Evolutionary conservation across 2,113 vertebrate species (phyloP), one percentile per base, ranked within the genome.

Genomic region (Cochlearius cochlearius): DNA sequence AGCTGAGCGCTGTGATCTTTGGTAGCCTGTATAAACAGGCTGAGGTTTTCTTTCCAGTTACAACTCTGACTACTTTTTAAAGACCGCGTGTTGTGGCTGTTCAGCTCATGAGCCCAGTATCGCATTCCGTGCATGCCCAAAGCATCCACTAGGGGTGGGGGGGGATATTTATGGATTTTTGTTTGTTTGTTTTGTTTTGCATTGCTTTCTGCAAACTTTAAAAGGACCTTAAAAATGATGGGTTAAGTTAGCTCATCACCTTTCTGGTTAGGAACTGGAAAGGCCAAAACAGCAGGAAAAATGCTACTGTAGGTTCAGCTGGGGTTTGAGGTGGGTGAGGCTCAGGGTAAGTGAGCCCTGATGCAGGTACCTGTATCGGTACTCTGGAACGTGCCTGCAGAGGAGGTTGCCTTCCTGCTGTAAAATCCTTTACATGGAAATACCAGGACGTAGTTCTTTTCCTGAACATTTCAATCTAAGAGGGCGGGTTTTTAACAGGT

Each of bases 1-100:
- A 97, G 91, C 34, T 49, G 68, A 95, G 79, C 83, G 89, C 79
- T 95, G 74, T 96, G 63, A 64, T 96, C 84, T 95, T 85, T 79
- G n/a, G 86, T 76, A 94, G 88, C 38, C 32, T 92, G n/a, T 41
- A 50, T 87, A 96, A 92, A 81, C 66, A 73, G 60, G 89, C 76
- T 30, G 71, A 92, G 66, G 88, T 63, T 95, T 94, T 96, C 45
- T 85, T 91, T 81, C 78, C 76, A 76, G 34, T 91, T 91, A 0
- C 43, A 53, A 41, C 75, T 62, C 86, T 87, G 55, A 56, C 52
- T 81, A 5, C 41, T 93, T 86, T 68, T 92, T 73, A 69, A 87
- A 86, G 83, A 67, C 60, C 3, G 7, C 66, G 10, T 60, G 66
- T 91, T 94, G 36, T 74, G 66, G 50, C 73, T 85, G 69, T 68